A percentile compares a stretch with the other conserved stretches of the same genome.
phyloP scores from a whole-genome alignment of 2,113 vertebrate species.

The Chloroceryle aenea region DNA sequence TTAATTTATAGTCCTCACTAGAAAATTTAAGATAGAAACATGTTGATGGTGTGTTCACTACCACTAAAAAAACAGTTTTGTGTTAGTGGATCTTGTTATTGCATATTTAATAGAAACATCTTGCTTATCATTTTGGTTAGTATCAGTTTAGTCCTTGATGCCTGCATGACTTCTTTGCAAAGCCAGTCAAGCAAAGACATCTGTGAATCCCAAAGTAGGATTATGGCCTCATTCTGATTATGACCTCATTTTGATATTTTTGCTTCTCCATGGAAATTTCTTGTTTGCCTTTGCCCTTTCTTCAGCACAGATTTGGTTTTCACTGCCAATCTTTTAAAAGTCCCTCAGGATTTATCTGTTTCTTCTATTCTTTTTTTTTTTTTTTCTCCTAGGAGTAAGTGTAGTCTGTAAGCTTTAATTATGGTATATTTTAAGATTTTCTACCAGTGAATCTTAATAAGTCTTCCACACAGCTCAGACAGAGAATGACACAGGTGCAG shows the following conservation, averaged over 20 bases:
- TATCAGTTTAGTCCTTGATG: background rate
- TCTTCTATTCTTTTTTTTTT: background rate
- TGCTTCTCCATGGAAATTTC: background rate
- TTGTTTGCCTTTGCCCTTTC: constrained; percentile 17
- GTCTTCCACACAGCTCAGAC: background rate
- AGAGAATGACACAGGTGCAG: constrained; percentile 11
- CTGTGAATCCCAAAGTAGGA: constrained; percentile 14
- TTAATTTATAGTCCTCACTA: background rate
- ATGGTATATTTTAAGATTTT: constrained; percentile 22
- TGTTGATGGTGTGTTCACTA: background rate
- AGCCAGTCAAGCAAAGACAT: background rate
- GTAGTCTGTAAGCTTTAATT: constrained; percentile 20
- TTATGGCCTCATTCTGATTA: constrained; percentile 46
- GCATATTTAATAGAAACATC: background rate
- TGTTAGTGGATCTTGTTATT: background rate
- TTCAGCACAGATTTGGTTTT: background rate
- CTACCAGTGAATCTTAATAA: background rate
- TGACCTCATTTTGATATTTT: constrained; percentile 44
- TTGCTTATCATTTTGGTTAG: background rate
- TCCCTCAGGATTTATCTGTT: background rate
- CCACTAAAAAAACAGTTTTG: background rate
- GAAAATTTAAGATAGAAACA: background rate
- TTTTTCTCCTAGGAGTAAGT: background rate
- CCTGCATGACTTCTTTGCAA: background rate
- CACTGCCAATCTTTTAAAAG: background rate